Evolutionary conservation across 1,140 invertebrate species (phyloP).

Genomic region (Pseudobourletiella spinata): DNA sequence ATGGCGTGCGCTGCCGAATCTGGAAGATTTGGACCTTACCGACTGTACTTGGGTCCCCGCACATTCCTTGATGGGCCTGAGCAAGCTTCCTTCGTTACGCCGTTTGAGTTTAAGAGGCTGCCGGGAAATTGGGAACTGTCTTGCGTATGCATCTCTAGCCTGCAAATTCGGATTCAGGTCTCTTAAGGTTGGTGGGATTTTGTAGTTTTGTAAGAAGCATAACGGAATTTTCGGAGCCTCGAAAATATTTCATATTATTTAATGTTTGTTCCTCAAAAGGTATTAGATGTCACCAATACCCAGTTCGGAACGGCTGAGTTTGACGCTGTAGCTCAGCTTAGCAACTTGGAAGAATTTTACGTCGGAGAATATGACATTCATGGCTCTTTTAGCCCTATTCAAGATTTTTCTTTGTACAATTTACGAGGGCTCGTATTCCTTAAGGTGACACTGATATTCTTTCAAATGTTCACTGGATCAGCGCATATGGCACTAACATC

Average conservation of each 20-base stretch:
- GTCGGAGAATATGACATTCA: constrained; percentile 30
- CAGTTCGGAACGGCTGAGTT: constrained; percentile 26
- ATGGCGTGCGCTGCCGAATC: constrained; percentile 14
- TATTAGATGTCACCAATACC: constrained; percentile 33
- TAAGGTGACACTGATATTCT: too few species aligned
- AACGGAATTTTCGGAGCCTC: too few species aligned
- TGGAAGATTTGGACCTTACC: constrained; percentile 54
- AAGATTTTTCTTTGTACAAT: not conserved
- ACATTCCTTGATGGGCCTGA: constrained; percentile 57
- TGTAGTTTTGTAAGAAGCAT: too few species aligned
- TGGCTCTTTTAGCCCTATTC: not conserved
- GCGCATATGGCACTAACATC: too few species aligned
- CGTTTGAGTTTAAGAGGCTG: constrained; percentile 54
- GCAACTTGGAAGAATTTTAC: constrained; percentile 30
- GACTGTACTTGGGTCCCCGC: constrained; percentile 60
- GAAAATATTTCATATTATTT: too few species aligned
- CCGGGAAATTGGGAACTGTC: constrained; percentile 54
- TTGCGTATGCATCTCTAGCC: constrained; percentile 62
- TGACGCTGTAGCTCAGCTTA: constrained; percentile 10
- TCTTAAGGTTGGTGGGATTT: constrained; percentile 50
- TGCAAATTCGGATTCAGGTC: constrained; percentile 59
- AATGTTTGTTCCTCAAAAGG: too few species aligned
- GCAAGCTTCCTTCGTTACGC: constrained; percentile 53
- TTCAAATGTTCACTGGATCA: not conserved
- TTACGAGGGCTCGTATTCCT: too few species aligned